Base-by-base conservation (phyloP, 2,888 invertebrate species). In the Camptogramma bilineatum region DNA sequence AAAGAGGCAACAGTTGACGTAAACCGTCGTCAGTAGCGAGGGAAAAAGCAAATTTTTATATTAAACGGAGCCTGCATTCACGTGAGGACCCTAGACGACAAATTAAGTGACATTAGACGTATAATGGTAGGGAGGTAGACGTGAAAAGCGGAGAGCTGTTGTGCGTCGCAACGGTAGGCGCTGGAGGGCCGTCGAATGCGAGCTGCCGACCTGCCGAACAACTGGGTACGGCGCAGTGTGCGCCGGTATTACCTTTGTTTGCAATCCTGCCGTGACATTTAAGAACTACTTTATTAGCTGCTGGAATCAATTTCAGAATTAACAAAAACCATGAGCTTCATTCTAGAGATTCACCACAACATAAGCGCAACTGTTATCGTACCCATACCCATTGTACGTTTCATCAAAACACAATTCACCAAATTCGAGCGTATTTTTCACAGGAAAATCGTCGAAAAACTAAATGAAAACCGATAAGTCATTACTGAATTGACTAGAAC, bases 31-130 rank as follows among this genome's bases (percentile, higher is more conserved):
- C 53, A 48, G 31, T 34, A 77, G 81, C 81, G 84, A 79, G 83
- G 82, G 84, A 87, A 87, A 85, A 88, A 81, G 86, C 82, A 76
- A 87, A 86, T 88, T 90, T 90, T 91, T 88, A 90, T 91, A 90
- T 91, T 88, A 91, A 92, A 90, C 87, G 86, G 78, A 84, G 85
- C 81, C 79, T 86, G 90, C 88, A 88, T 91, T 90, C 88, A 91
- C 88, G 87, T 90, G 88, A 90, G 90, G 85, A 86, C 88, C 82
- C 91, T 90, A 90, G 89, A 91, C 91, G 87, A 89, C 86, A 90
- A 91, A 92, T 92, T 92, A 90, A 91, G 91, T 91, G 91, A 91
- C 90, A 91, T 91, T 91, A 92, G 86, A 84, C 87, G 84, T 79
- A 91, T 91, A 91, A 91, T 91, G 87, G 86, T 83, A 78, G 83